A percentile compares a stretch with the other conserved stretches of the same genome.
Conservation (phyloP, 35 echinoderm and acorn worm genomes). For the Chiridota heheva region DNA sequence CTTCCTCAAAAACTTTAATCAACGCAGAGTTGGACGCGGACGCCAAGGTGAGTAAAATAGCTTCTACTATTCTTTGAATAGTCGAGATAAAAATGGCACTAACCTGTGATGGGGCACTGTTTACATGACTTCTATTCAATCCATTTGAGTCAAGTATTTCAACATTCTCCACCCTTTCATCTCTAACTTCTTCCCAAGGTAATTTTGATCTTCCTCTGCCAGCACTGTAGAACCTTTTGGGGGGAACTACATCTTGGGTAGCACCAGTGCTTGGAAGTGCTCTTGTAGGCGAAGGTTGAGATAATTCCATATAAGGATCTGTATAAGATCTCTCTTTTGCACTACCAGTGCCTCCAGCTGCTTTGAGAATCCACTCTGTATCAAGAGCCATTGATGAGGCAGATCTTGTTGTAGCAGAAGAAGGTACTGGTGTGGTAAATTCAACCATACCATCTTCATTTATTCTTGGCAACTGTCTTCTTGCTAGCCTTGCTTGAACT, state of each 20-base stretch:
- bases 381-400: constrained; percentile 60
- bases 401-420: constrained; percentile 73
- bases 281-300: constrained; percentile 59
- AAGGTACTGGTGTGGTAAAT: constrained; percentile 65
- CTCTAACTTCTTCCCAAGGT: constrained; percentile 83
- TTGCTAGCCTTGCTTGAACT: constrained; percentile 88
- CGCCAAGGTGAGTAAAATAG: too few relatives aligned
- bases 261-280: constrained; percentile 16
- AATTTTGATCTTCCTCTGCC: constrained; percentile 84
- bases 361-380: constrained; percentile 86
- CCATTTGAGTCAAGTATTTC: constrained; percentile 24
- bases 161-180: constrained; percentile 49
- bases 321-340: constrained; percentile 68
- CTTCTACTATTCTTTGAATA: too few relatives aligned
- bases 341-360: constrained; percentile 80
- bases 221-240: constrained; percentile 78
- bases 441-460: constrained; percentile 90
- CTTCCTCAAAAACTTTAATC: too few relatives aligned
- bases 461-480: constrained; percentile 77
- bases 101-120: constrained; percentile 94
- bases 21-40: too few relatives aligned
- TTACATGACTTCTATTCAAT: constrained; percentile 53
- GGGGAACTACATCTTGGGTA: constrained; percentile 64
- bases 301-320: constrained; percentile 69
- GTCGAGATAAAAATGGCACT: neutral